Evolutionary conservation across 2,797 vertebrate species (phyloP).

Genomic region (Selene dorsalis): DNA sequence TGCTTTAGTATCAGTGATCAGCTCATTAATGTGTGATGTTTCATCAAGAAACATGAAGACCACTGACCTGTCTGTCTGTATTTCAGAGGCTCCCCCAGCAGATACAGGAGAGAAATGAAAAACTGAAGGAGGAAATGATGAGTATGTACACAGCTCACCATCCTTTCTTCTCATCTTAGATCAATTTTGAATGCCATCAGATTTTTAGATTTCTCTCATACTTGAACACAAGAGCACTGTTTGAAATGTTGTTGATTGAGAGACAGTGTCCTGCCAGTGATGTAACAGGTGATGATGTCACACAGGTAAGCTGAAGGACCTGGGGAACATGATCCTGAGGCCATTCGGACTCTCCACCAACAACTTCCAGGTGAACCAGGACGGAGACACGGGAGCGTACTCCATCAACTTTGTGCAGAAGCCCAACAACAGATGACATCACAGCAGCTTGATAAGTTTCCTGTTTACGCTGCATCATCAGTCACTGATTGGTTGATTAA

Average conservation of each 20-base stretch:
- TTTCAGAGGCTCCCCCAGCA: constrained; percentile 72
- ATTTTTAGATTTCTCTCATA: no score
- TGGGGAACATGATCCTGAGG: constrained; percentile 95
- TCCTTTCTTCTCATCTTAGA: neutral
- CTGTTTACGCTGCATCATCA: neutral
- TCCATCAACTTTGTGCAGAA: constrained; percentile 96
- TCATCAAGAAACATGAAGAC: neutral
- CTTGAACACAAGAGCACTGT: no score
- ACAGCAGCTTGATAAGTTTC: neutral
- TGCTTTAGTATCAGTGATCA: neutral
- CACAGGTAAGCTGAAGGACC: constrained; percentile 92
- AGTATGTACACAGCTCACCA: constrained; percentile 77
- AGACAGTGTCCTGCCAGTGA: no score
- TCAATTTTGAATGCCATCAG: neutral
- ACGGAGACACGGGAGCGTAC: constrained; percentile 90
- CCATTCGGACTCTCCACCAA: constrained; percentile 97
- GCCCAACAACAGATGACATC: constrained; percentile 75
- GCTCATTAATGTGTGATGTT: no score
- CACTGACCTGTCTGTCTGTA: constrained; percentile 6
- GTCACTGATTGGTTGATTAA: neutral
- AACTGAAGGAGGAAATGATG: constrained; percentile 96
- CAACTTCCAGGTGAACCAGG: constrained; percentile 98
- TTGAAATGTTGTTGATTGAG: no score
- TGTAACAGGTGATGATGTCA: neutral
- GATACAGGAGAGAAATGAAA: constrained; percentile 92